These are phyloP conservation scores for Simalia tracyae DNA, from an alignment of 2,797 vertebrate genomes.

Conservation along the genomic window DNA sequence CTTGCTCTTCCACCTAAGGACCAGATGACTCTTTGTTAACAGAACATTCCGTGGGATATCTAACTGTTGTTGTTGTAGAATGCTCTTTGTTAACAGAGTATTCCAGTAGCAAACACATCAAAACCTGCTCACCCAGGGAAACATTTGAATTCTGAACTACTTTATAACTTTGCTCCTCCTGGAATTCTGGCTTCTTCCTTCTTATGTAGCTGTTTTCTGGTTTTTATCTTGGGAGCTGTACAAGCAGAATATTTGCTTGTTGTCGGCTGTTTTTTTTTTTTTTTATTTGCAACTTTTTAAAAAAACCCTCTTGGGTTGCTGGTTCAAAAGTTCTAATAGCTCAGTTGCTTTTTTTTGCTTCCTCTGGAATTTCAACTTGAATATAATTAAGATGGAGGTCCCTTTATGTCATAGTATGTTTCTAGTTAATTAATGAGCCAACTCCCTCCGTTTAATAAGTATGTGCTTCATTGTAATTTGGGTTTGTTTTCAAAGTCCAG, in stretches of 20 bases:
- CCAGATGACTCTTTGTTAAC: neutral
- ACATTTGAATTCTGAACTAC: neutral
- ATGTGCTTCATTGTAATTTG: conserved; percentile 6
- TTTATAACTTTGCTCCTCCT: neutral
- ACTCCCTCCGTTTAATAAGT: neutral
- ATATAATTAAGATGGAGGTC: neutral
- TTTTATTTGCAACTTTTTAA: neutral
- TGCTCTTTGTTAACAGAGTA: neutral
- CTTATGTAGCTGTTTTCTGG: conserved; percentile 29
- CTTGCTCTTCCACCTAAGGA: conserved; percentile 12
- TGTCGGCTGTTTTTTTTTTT: neutral
- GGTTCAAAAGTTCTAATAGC: neutral
- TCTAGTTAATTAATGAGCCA: neutral
- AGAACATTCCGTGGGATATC: neutral
- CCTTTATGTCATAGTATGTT: conserved; percentile 9
- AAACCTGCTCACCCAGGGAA: neutral
- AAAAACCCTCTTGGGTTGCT: neutral
- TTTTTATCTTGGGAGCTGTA: neutral
- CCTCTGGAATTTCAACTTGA: conserved; percentile 8
- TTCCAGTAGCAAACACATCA: neutral
- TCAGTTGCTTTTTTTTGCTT: conserved; percentile 23
- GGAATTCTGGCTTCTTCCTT: conserved; percentile 8
- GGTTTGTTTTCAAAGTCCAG: conserved; percentile 16
- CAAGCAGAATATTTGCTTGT: neutral
- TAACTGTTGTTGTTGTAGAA: neutral